Conservation (phyloP, 2,113 vertebrate species). For the Syrrhaptes paradoxus region DNA sequence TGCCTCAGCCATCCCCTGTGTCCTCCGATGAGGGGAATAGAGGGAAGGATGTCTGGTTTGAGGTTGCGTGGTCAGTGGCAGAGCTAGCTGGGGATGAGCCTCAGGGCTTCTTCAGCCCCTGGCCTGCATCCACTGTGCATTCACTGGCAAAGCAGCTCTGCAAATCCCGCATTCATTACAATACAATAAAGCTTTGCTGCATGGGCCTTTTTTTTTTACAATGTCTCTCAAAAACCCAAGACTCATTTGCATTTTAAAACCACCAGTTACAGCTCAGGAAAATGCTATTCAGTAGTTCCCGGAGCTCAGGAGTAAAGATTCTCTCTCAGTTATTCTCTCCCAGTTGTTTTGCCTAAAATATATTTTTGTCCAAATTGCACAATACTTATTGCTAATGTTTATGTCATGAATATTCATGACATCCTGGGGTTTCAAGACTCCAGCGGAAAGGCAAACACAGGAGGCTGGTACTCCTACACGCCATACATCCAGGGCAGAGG, state of each 20-base stretch:
- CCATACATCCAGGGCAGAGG: neutral
- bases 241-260: constrained; percentile 54
- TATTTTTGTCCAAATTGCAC: neutral
- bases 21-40: neutral
- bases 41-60: neutral
- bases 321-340: neutral
- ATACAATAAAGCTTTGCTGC: constrained; percentile 23
- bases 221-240: constrained; percentile 4
- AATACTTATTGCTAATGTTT: constrained; percentile 16
- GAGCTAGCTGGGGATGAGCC: neutral
- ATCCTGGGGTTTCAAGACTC: neutral
- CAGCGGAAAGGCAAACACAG: neutral
- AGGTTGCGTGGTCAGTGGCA: neutral
- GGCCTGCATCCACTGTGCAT: neutral
- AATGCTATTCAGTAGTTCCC: constrained; percentile 12
- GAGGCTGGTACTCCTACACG: neutral
- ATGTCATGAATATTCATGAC: constrained; percentile 31
- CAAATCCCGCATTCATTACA: neutral
- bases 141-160: neutral
- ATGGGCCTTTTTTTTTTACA: neutral
- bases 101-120: neutral
- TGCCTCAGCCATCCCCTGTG: neutral
- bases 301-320: neutral
- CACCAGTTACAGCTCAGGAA: constrained; percentile 1
- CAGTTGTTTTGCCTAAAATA: neutral